Evolutionary conservation across 2,113 vertebrate species (phyloP), one percentile per base, ranked within the genome.

Genomic region (Brachyhypopomus occidentalis): DNA sequence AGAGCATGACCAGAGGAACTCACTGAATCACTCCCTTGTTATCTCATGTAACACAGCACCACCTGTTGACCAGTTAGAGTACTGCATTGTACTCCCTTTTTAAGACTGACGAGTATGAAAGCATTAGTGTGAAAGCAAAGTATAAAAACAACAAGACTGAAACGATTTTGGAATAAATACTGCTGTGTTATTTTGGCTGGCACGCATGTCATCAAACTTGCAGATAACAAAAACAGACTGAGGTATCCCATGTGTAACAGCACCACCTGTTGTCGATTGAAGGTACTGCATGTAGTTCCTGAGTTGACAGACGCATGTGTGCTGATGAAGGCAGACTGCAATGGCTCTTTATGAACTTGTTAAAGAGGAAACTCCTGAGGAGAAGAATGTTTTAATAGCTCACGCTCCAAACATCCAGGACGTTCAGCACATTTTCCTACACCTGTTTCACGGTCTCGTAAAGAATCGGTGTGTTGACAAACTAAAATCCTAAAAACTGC

Each of bases 381-480:
- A 77, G 63, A 67, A 83, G 66, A 67, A 58, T 16, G n/a, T 34
- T 82, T 75, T 69, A 75, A 71, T 72, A 79, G 62, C 72, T 67
- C 81, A 67, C 52, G 30, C 75, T 74, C 34, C 36, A 55, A 79
- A 75, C 62, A 70, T 30, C 27, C 5, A 20, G 72, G 58, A 74
- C 63, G 71, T 78, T 76, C 69, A 72, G 72, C 23, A 56, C 55
- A 70, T 73, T 82, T 72, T 75, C 56, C 81, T 74, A 48, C 22
- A 81, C 71, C 63, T 84, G 69, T 74, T 85, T 84, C 70, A 87
- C 66, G n/a, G 55, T 16, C 84, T 79, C 38, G 45, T 85, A 82
- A 87, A 85, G 63, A 73, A 3, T 8, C 64, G 71, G 55, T 60
- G 67, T 79, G 81, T 83, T 63, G 14, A 20, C 62, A 12, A 71